Percentiles rank a stretch among this genome's conserved stretches.
Conservation (phyloP, 2,113 vertebrate species). For the Pedionomus torquatus region DNA sequence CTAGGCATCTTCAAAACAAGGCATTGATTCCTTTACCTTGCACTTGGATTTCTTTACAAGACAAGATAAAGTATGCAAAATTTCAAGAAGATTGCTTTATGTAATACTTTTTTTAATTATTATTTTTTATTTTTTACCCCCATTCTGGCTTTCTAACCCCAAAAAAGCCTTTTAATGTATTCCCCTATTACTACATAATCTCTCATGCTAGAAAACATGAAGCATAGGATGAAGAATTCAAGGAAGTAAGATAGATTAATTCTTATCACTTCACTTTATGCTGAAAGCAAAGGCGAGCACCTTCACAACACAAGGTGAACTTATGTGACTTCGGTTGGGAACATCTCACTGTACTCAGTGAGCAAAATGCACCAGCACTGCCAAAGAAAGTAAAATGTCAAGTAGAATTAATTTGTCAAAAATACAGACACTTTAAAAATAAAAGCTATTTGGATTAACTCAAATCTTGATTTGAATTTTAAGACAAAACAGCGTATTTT, state of each 20-base stretch:
- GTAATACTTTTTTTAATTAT: fast-evolving
- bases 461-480: neutral
- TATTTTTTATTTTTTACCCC: neutral
- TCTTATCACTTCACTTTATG: neutral
- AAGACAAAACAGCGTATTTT: neutral
- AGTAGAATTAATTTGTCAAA: neutral
- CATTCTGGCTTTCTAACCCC: neutral
- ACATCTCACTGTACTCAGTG: neutral
- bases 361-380: neutral
- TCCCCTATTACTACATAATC: neutral
- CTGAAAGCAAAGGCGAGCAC: neutral
- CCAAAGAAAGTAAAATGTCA: neutral
- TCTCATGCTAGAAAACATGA: neutral
- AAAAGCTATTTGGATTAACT: neutral
- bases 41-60: neutral
- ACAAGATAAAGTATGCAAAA: neutral
- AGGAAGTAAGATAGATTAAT: neutral
- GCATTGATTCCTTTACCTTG: neutral
- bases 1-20: neutral
- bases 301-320: neutral
- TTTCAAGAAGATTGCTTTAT: neutral
- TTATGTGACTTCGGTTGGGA: neutral
- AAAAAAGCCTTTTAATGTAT: neutral
- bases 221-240: neutral
- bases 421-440: neutral